Percentiles rank a stretch among this genome's conserved stretches.
phyloP scores from a whole-genome alignment of 2,113 vertebrate species.

The Eublepharis macularius region DNA sequence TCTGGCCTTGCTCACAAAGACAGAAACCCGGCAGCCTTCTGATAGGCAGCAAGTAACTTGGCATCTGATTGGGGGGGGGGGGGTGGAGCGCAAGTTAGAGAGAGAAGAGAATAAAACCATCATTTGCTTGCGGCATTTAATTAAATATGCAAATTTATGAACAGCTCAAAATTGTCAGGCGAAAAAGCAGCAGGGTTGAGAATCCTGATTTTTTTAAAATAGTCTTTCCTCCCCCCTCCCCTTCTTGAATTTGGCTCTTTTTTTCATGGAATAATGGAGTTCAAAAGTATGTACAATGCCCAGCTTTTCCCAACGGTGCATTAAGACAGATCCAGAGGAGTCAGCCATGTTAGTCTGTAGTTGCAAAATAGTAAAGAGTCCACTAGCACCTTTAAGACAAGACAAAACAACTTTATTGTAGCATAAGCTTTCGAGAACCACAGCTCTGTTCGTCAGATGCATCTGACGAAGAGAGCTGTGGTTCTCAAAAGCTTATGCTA shows the following conservation, averaged over 20 bases:
- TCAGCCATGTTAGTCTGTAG: too few relatives aligned
- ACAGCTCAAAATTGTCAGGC: conserved; percentile 56
- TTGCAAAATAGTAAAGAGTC: too few relatives aligned
- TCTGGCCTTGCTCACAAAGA: conserved; percentile 63
- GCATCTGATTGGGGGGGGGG: conserved; percentile 38
- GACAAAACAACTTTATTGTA: too few relatives aligned
- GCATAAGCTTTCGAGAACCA: too few relatives aligned
- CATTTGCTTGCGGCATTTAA: conserved; percentile 69
- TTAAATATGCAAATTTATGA: conserved; percentile 73
- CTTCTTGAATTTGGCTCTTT: neutral
- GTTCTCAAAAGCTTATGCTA: too few relatives aligned
- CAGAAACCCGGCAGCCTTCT: conserved; percentile 27
- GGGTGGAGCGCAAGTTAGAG: too few relatives aligned
- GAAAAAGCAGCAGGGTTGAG: conserved; percentile 53
- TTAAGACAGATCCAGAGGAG: too few relatives aligned
- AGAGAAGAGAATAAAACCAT: conserved; percentile 36
- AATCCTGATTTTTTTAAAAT: conserved; percentile 52
- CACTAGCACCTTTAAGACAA: too few relatives aligned
- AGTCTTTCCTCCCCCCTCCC: conserved; percentile 32
- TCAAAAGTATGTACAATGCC: too few relatives aligned
- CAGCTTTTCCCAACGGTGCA: too few relatives aligned
- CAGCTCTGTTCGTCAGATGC: too few relatives aligned
- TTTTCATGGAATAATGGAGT: neutral
- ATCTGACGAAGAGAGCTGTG: too few relatives aligned
- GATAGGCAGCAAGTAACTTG: conserved; percentile 38